Evolutionary conservation across 2,113 vertebrate genomes (phyloP), one percentile per base, ranked within the genome.

Genomic region (Marmota flaviventris): DNA sequence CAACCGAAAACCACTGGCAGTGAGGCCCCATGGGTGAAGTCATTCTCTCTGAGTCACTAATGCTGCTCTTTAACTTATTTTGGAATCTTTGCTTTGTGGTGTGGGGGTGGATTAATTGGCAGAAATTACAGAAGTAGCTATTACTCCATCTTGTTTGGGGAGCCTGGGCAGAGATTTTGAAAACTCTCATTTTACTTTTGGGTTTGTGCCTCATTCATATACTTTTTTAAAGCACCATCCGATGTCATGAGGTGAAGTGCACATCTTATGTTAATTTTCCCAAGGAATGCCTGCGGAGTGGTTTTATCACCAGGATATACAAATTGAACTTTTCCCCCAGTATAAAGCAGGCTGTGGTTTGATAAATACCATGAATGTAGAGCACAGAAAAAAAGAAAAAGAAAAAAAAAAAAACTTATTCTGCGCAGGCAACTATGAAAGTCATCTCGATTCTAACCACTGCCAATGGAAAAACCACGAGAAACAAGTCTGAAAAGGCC

Each of bases 31-130:
- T 34, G 91, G 81, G 34, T 79, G 86, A 96, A 87, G 79, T 90
- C 91, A 77, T 53, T 89, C 70, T 45, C 27, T 77, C 94, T 93
- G 93, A 98, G 83, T 97, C 96, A 96, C 91, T 22, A 32, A 29
- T 3, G n/a, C 92, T 90, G 86, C 85, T 88, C 81, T 97, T 96
- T 90, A 45, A 95, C 82, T 97, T 97, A 92, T 53, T 90, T 93
- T 48, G 76, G 92, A 88, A 77, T 92, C 88, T 97, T 53, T 93
- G 93, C 42, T 63, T 87, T 97, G 92, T 22, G 76, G 53, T 96
- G 51, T 5, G 67, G 86, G 93, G 93, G 90, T 27, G 84, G 91
- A 48, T 88, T 96, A 70, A 48, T 48, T 92, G 96, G 73, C 93
- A 96, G 90, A 76, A 93, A 70, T 2, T 4, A 89, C 20, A 78